These are phyloP conservation scores for Istiophorus platypterus DNA, from an alignment of 2,113 vertebrate species.

Conservation along the genomic window DNA sequence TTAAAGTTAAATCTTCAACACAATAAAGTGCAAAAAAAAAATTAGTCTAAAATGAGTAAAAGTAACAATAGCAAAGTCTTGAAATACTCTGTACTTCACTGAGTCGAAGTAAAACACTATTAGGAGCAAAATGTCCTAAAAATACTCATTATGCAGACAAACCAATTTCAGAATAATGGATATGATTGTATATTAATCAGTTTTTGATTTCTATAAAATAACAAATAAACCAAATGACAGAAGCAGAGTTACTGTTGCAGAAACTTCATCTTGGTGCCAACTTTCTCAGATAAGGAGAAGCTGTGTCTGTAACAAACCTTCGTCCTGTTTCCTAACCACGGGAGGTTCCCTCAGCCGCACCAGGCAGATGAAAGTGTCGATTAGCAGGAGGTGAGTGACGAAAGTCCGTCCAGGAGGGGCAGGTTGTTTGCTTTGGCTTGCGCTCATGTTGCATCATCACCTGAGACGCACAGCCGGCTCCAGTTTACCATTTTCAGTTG, in stretches of 20 bases:
- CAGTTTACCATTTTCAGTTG: neutral
- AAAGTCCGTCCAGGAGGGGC: neutral
- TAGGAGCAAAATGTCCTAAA: too few species aligned
- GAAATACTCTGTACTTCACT: too few species aligned
- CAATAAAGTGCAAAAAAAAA: too few species aligned
- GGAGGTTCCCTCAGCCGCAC: neutral
- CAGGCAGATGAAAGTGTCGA: neutral
- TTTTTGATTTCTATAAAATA: too few species aligned
- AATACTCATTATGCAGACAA: too few species aligned
- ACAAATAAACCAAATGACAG: neutral
- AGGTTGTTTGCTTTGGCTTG: neutral
- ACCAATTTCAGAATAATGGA: too few species aligned
- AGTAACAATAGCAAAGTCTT: too few species aligned
- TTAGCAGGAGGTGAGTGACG: neutral
- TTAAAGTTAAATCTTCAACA: too few species aligned
- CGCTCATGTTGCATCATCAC: constrained; percentile 28
- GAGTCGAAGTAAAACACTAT: too few species aligned
- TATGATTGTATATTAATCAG: too few species aligned
- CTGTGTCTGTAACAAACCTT: neutral
- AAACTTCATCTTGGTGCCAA: neutral
- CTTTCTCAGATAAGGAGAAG: too few species aligned
- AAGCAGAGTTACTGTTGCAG: neutral
- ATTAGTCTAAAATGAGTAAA: too few species aligned
- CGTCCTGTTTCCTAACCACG: neutral
- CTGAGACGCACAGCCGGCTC: neutral